A percentile compares a stretch with the other conserved stretches of the same genome.
Evolutionary conservation across 2,888 invertebrate genomes (phyloP).

Genomic region (Sinhomidia bicolor): DNA sequence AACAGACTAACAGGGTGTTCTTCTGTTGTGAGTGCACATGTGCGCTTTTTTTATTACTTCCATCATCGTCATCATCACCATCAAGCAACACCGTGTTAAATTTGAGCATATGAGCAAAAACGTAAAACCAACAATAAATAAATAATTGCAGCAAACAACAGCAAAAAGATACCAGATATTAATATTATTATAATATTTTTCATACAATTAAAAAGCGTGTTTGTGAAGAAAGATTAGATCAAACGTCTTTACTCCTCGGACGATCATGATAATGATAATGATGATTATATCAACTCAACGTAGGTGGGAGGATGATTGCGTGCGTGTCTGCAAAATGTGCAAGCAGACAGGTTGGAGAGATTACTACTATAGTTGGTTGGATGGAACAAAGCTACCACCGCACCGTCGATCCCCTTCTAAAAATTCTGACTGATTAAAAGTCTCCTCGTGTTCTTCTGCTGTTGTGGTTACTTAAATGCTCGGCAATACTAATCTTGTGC

Average conservation of each 20-base stretch:
- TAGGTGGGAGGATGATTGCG: background rate
- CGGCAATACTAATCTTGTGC: background rate
- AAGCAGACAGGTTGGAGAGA: background rate
- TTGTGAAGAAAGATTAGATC: too few species aligned
- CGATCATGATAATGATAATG: background rate
- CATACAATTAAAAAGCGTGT: too few species aligned
- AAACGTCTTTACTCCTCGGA: too few species aligned
- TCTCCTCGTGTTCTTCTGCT: background rate
- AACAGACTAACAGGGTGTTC: too few species aligned
- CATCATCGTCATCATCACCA: too few species aligned
- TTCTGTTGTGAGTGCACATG: too few species aligned
- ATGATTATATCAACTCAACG: background rate
- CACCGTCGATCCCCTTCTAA: background rate
- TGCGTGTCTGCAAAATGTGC: background rate
- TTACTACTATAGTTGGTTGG: background rate
- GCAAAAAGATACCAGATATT: slow-evolving; percentile 41
- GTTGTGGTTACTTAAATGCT: background rate
- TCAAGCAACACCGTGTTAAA: too few species aligned
- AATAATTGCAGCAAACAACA: background rate
- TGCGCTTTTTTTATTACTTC: background rate
- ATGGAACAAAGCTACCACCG: background rate
- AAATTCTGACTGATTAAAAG: background rate
- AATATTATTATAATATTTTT: background rate
- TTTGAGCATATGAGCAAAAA: too few species aligned
- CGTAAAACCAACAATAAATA: background rate